Conservation (phyloP, 2,113 vertebrate species). For the Pitta sordida region DNA sequence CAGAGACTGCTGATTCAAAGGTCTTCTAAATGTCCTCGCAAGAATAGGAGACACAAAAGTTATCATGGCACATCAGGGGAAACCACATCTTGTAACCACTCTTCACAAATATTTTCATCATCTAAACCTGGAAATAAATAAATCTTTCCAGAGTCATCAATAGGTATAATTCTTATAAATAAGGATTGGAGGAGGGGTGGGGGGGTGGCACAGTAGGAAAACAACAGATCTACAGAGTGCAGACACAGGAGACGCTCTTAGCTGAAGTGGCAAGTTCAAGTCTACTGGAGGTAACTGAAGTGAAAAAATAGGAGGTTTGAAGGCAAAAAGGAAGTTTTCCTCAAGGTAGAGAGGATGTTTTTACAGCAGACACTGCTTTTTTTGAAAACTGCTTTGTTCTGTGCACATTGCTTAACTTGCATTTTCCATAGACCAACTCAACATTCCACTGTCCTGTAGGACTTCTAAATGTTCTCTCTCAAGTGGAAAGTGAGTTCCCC, state of each 20-base stretch:
- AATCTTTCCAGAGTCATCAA: neutral
- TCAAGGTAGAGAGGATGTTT: neutral
- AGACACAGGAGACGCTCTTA: neutral
- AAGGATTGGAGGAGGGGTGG: neutral
- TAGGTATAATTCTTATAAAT: neutral
- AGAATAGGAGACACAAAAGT: neutral
- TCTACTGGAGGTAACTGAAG: neutral
- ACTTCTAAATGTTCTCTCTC: neutral
- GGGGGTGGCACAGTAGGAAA: neutral
- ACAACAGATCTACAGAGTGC: neutral
- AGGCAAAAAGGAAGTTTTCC: neutral
- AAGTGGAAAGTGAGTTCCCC: neutral
- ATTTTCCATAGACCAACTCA: neutral
- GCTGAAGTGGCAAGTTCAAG: neutral
- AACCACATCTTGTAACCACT: neutral
- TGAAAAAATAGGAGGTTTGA: neutral
- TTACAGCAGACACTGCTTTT: neutral
- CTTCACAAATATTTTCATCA: neutral
- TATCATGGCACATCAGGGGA: neutral
- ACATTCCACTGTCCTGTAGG: neutral
- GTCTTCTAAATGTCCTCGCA: neutral
- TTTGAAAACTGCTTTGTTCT: neutral
- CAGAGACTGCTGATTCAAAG: neutral
- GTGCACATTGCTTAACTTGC: neutral
- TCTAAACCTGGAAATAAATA: neutral